Base-by-base conservation (phyloP, 2,113 vertebrate genomes). In the Mustela nigripes region DNA sequence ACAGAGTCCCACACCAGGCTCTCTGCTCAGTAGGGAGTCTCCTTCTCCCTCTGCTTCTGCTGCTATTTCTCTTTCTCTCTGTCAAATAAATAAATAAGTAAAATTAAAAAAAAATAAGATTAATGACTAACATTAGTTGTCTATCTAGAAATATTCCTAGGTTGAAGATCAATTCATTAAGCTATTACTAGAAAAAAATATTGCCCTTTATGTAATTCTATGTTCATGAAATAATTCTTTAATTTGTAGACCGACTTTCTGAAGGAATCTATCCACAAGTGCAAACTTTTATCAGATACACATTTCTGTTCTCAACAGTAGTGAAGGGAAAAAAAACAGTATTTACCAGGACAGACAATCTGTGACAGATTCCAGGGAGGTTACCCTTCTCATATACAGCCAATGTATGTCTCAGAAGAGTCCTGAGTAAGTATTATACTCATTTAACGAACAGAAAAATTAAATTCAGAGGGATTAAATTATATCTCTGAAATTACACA, bases 401-500 rank as follows among this genome's bases (percentile, higher is more conserved):
- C 62, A 63, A 39, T 95, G 11, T 63, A 81, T 87, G 45, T 84
- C 56, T 96, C 42, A 93, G 56, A 16, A n/a, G n/a, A 96, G 7
- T n/a, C 50, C 22, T 93, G 10, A 84, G n/a, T 56, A 73, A 93
- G 14, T 33, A 63, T 83, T 83, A 79, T 31, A 67, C 16, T 82
- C 48, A 93, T 80, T 89, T 95, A 60, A 87, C 26, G 95, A 96
- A 76, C 11, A 58, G n/a, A 2, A 96, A 95, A 86, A 94, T 93
- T 93, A 95, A 98, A 94, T 85, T 96, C 56, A 83, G n/a, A 95
- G 26, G 62, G 10, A 94, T 90, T 50, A 84, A 95, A 79, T 65
- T 88, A 58, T 21, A 65, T 76, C 18, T 78, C n/a, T 62, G 95
- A 96, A 95, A 28, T 67, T 73, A 78, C 36, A 94, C 4, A 87